Evolutionary conservation across 2,797 vertebrate genomes (phyloP).

Genomic region (Pitangus sulphuratus): DNA sequence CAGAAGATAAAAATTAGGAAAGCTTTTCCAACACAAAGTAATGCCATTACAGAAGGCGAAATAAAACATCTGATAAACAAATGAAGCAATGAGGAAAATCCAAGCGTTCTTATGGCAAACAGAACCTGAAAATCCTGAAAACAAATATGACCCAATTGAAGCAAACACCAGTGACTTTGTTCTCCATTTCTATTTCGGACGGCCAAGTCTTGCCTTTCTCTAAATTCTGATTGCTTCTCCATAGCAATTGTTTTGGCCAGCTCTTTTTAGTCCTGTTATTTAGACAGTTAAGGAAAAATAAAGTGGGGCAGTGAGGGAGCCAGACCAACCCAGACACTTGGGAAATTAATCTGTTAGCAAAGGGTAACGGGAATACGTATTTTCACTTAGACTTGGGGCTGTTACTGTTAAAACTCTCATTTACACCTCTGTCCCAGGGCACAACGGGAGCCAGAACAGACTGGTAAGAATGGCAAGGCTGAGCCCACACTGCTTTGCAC

Average conservation of each 20-base stretch:
- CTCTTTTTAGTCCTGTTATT: not conserved
- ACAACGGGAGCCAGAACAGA: not conserved
- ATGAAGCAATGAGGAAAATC: not conserved
- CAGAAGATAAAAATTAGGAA: not conserved
- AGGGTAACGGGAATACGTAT: rapidly evolving
- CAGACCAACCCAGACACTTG: not conserved
- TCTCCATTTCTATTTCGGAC: constrained; percentile 4
- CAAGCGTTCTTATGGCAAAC: not conserved
- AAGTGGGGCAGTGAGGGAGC: not conserved
- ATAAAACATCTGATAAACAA: not conserved
- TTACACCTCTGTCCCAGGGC: not conserved
- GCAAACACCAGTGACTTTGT: constrained; percentile 29
- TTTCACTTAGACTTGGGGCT: not conserved
- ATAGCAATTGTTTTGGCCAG: constrained; percentile 43
- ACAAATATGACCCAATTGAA: constrained; percentile 39
- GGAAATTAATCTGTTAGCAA: not conserved
- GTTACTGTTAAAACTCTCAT: not conserved
- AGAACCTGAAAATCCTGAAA: constrained; percentile 28
- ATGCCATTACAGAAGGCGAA: not conserved
- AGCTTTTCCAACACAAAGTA: not conserved
- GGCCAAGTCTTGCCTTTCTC: constrained; percentile 41
- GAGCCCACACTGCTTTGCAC: not conserved
- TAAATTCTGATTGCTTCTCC: constrained; percentile 51
- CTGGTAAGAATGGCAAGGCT: not conserved
- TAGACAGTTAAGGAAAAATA: not conserved